A percentile compares a stretch with the other conserved stretches of the same genome.
phyloP scores from a whole-genome alignment of 2,888 invertebrate species.

The Scrobipalpa atriplicella region DNA sequence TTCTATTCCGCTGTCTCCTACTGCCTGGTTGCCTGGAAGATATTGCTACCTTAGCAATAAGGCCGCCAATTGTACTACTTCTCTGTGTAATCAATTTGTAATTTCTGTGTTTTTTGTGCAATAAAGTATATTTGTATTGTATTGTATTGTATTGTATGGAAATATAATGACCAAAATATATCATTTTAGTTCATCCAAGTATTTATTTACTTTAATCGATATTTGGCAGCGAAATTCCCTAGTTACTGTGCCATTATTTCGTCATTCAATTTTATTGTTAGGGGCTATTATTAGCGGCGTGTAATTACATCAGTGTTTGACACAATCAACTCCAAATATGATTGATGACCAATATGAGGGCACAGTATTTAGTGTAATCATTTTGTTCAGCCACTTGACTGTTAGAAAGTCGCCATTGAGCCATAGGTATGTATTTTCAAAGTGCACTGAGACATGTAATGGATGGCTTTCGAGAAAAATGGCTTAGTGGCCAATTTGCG shows the following conservation, averaged over 20 bases:
- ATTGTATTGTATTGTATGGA: too few relatives aligned
- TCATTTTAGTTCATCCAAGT: too few relatives aligned
- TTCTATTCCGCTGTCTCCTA: too few relatives aligned
- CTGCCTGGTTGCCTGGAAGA: too few relatives aligned
- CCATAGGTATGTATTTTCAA: slow-evolving; percentile 44
- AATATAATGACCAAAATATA: too few relatives aligned
- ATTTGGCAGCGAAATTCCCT: too few relatives aligned
- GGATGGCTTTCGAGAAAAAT: slow-evolving; percentile 61
- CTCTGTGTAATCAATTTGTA: too few relatives aligned
- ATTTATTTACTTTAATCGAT: too few relatives aligned
- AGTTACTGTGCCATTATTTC: not conserved
- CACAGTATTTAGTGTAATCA: not conserved
- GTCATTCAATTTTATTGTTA: not conserved
- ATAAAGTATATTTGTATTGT: too few relatives aligned
- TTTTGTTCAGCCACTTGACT: not conserved
- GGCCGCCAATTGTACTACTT: too few relatives aligned
- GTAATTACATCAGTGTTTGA: slow-evolving; percentile 7
- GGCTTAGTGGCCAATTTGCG: slow-evolving; percentile 38
- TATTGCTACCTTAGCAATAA: too few relatives aligned
- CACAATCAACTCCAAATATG: slow-evolving; percentile 2
- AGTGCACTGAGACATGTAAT: slow-evolving; percentile 68
- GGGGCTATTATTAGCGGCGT: not conserved
- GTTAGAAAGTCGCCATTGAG: slow-evolving; percentile 49
- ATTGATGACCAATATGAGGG: slow-evolving; percentile 7
- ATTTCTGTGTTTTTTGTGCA: too few relatives aligned